phyloP scores from a whole-genome alignment of 2,888 invertebrate species.

The Ennomos erosarius region DNA sequence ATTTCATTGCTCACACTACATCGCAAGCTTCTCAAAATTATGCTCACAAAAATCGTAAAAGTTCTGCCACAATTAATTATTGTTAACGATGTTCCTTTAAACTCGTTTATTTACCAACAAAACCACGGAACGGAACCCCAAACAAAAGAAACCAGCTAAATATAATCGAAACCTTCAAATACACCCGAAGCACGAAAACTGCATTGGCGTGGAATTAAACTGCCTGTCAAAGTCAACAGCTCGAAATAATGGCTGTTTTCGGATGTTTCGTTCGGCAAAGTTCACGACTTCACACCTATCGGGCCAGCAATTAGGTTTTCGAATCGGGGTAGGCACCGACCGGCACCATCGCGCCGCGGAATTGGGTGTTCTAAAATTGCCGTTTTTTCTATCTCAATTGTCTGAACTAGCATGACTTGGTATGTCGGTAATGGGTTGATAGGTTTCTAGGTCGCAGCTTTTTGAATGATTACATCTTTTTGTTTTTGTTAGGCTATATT shows the following conservation, averaged over 20 bases:
- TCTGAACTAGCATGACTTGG: constrained; percentile 36
- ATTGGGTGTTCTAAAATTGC: constrained; percentile 36
- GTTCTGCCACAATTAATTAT: not conserved
- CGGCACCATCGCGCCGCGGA: constrained; percentile 41
- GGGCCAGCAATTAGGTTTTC: constrained; percentile 50
- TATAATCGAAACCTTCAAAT: constrained; percentile 31
- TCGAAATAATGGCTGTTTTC: constrained; percentile 42
- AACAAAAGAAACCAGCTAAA: constrained; percentile 28
- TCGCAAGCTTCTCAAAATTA: constrained; percentile 6
- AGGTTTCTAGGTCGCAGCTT: constrained; percentile 26
- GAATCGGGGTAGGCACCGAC: constrained; percentile 47
- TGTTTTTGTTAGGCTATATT: constrained; percentile 5
- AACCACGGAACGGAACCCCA: constrained; percentile 14
- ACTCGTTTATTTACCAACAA: constrained; percentile 9
- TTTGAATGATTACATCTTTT: constrained; percentile 18
- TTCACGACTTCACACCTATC: constrained; percentile 55
- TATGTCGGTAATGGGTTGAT: constrained; percentile 39
- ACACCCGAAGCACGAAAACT: constrained; percentile 31
- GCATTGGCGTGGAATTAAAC: constrained; percentile 46
- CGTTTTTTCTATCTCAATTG: constrained; percentile 42
- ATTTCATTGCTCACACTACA: not conserved
- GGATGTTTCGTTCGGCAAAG: constrained; percentile 20
- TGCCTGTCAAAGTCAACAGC: constrained; percentile 48
- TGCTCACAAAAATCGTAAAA: not conserved
- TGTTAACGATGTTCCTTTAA: not conserved